Evolutionary conservation across 2,888 invertebrate species (phyloP).

Genomic region (Mythimna pallens): DNA sequence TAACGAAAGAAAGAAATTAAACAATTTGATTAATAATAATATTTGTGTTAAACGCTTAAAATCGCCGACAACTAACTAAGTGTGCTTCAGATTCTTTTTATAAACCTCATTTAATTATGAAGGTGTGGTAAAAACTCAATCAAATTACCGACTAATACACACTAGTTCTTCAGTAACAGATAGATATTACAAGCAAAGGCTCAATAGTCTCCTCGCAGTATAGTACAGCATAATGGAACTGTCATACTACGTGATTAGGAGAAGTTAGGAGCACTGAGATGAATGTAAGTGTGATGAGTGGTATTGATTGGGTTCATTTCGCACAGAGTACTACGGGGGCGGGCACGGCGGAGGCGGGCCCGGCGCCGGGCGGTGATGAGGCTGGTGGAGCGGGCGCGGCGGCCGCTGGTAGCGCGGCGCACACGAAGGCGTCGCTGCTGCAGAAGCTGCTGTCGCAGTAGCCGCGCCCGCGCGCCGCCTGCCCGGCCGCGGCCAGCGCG

Average conservation of each 20-base stretch:
- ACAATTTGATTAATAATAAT: slow-evolving; percentile 3
- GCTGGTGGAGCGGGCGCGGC: slow-evolving; percentile 64
- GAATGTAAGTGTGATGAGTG: neutral
- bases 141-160: neutral
- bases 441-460: slow-evolving; percentile 96
- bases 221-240: neutral
- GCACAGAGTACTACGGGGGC: slow-evolving; percentile 89
- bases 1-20: neutral
- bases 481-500: slow-evolving; percentile 40
- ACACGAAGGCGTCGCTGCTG: slow-evolving; percentile 93
- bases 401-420: slow-evolving; percentile 53
- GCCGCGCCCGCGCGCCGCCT: slow-evolving; percentile 67
- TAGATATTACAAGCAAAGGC: neutral
- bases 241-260: slow-evolving; percentile 24
- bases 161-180: neutral
- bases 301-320: slow-evolving; percentile 10
- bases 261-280: slow-evolving; percentile 29
- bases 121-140: slow-evolving; percentile 7
- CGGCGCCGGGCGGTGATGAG: slow-evolving; percentile 76
- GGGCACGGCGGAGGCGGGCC: slow-evolving; percentile 85
- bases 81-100: slow-evolving; percentile 35
- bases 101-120: slow-evolving; percentile 13
- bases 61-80: slow-evolving; percentile 16
- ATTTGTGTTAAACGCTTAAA: slow-evolving; percentile 23
- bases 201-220: slow-evolving; percentile 10